A percentile compares a stretch with the other conserved stretches of the same genome.
Conservation (phyloP, 1,140 invertebrate genomes). For the Cherax quadricarinatus region DNA sequence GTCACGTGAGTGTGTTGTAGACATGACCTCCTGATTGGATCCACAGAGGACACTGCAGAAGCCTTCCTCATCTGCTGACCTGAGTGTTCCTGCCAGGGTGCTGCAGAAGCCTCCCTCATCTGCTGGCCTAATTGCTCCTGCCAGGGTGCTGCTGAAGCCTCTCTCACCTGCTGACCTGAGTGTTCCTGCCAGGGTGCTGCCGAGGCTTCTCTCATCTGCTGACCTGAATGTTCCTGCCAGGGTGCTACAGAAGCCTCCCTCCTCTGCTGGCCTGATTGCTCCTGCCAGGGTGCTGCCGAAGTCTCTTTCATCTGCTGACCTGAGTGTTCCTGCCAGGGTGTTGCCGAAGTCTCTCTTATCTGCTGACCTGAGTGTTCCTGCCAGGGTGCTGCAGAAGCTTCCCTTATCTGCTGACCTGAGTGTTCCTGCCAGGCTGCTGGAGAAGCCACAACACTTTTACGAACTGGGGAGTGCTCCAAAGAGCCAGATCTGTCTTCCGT, state of each 20-base stretch:
- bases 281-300: neutral
- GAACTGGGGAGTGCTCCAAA: neutral
- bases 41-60: neutral
- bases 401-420: neutral
- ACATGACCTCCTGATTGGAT: neutral
- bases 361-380: neutral
- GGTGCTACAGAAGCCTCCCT: neutral
- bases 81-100: neutral
- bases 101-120: neutral
- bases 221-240: neutral
- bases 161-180: neutral
- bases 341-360: neutral
- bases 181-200: neutral
- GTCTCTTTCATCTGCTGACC: neutral
- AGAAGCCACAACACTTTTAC: neutral
- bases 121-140: neutral
- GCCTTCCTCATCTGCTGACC: neutral
- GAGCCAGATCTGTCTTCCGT: neutral
- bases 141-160: neutral
- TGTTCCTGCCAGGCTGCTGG: neutral
- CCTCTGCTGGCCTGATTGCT: neutral
- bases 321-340: neutral
- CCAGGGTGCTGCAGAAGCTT: neutral
- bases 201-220: neutral
- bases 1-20: neutral